Conservation (phyloP, 2,113 vertebrate species). For the Lasiurus borealis region DNA sequence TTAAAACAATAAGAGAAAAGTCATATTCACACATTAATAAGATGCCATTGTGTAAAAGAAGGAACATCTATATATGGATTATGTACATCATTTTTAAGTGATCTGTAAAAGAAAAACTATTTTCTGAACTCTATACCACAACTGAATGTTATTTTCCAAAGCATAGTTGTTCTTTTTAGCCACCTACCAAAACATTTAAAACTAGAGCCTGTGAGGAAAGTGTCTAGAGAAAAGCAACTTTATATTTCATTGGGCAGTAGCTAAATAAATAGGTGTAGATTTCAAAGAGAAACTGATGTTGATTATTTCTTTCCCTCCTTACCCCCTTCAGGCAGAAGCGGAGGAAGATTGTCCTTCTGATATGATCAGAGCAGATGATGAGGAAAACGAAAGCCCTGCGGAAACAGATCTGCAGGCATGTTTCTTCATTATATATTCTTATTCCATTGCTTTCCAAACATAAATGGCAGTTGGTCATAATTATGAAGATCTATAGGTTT, state of each 20-base stretch:
- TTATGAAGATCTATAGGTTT: neutral
- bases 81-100: neutral
- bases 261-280: neutral
- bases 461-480: neutral
- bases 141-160: slow-evolving; percentile 28
- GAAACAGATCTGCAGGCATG: slow-evolving; percentile 93
- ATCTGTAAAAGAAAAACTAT: neutral
- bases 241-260: neutral
- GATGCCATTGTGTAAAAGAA: neutral
- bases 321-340: slow-evolving; percentile 92
- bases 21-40: slow-evolving; percentile 20
- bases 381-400: slow-evolving; percentile 90
- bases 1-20: slow-evolving; percentile 28
- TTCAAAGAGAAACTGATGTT: neutral
- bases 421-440: slow-evolving; percentile 35
- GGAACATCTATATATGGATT: neutral
- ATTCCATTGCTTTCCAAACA: neutral
- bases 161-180: neutral
- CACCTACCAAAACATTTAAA: neutral
- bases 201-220: neutral
- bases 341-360: slow-evolving; percentile 92
- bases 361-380: slow-evolving; percentile 89
- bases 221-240: neutral
- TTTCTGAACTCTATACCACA: neutral
- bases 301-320: slow-evolving; percentile 43